These are phyloP conservation scores for Melospiza melodia DNA, from an alignment of 2,113 vertebrate genomes.

Conservation along the genomic window DNA sequence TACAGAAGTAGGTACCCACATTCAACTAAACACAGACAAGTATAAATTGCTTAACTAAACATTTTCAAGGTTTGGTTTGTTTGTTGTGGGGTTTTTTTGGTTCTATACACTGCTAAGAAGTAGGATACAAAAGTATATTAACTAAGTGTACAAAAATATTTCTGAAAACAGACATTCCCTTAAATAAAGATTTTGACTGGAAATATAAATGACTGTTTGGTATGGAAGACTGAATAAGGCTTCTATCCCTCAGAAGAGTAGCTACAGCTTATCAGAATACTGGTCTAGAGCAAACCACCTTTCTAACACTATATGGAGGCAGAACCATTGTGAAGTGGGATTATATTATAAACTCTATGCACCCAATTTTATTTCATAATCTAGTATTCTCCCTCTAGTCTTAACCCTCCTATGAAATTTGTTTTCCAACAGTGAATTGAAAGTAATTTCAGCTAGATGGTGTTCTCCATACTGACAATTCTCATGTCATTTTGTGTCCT, in stretches of 20 bases:
- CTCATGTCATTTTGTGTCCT: neutral
- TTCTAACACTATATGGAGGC: neutral
- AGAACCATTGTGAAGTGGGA: neutral
- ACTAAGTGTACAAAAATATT: neutral
- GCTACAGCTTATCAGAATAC: neutral
- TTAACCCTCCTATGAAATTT: neutral
- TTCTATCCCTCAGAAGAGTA: neutral
- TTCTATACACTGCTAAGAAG: neutral
- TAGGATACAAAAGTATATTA: neutral
- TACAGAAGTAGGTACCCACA: neutral
- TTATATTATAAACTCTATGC: neutral
- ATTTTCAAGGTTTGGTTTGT: neutral
- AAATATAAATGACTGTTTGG: neutral
- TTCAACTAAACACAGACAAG: neutral
- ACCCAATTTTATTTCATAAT: neutral
- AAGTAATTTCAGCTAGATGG: neutral
- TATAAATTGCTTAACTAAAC: neutral
- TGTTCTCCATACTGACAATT: neutral
- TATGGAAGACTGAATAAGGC: neutral
- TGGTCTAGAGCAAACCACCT: neutral
- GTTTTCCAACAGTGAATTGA: neutral
- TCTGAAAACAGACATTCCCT: neutral
- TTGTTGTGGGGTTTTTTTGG: neutral
- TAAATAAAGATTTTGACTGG: neutral
- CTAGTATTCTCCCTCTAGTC: neutral